phyloP scores from a whole-genome alignment of 2,888 invertebrate genomes.

The Augiades crinisus region DNA sequence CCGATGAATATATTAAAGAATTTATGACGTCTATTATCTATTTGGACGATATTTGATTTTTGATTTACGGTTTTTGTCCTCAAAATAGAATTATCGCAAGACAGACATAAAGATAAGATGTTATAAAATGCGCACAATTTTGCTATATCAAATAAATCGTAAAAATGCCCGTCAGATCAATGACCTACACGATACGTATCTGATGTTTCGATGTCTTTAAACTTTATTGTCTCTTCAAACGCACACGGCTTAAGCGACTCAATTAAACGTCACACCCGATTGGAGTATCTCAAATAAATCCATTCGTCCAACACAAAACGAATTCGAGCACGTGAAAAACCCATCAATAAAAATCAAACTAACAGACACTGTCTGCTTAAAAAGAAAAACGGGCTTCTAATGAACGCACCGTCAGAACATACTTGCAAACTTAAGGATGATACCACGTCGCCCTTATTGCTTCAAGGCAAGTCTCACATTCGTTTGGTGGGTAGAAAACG shows the following conservation, averaged over 20 bases:
- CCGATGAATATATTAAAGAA: too few species aligned
- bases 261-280: slow-evolving; percentile 22
- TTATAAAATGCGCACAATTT: background rate
- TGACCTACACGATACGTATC: slow-evolving; percentile 5
- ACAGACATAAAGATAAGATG: background rate
- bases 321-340: slow-evolving; percentile 33
- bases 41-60: too few species aligned
- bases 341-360: slow-evolving; percentile 54
- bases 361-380: slow-evolving; percentile 59
- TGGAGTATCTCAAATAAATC: slow-evolving; percentile 22
- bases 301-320: slow-evolving; percentile 23
- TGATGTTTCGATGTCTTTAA: background rate
- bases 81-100: background rate
- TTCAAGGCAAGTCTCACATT: slow-evolving; percentile 30
- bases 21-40: too few species aligned
- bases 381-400: slow-evolving; percentile 62
- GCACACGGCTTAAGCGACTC: slow-evolving; percentile 21
- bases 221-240: slow-evolving; percentile 6
- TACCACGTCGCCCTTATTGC: slow-evolving; percentile 23
- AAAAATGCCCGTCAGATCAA: too few species aligned
- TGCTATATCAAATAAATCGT: background rate
- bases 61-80: background rate
- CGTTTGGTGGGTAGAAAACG: background rate
- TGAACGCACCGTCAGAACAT: slow-evolving; percentile 44
- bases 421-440: slow-evolving; percentile 33